Evolutionary conservation across 2,888 invertebrate species (phyloP), one percentile per base, ranked within the genome.

Genomic region (Macroteleia sp.): DNA sequence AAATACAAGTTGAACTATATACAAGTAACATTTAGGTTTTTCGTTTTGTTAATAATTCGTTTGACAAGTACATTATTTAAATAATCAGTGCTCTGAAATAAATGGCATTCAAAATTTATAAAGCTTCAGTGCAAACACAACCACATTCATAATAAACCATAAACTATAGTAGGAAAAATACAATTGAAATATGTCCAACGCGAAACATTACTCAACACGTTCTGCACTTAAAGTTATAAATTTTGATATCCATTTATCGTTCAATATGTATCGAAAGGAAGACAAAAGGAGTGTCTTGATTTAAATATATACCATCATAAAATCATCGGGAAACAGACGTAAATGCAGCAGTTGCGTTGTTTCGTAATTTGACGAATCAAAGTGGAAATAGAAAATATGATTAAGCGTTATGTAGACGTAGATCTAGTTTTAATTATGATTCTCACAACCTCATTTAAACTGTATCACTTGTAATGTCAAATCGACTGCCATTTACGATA

Each of bases 1-100:
- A 56, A 56, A 36, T 56, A 12, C 28, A 44, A 54, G 36, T 56
- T 46, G 44, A 67, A 56, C 56, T 67, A 67, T 67, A 36, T 67
- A 67, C 66, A 67, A 56, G 52, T 52, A 64, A 64, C 16, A 17
- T 32, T 39, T 32, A 9, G 34, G 12, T 36, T 30, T 50, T 41
- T 19, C 20, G 6, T 9, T 28, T 50, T 9, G 17, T 59, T 14
- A 4, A 19, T 44, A 12, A 14, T 57, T 44, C 20, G 12, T 20
- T 20, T 25, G 30, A 30, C 20, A 30, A n/a, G n/a, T n/a, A 2
- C 16, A n/a, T 36, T 39, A 25, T 52, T 36, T 30, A 25, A 39
- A 20, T 36, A 25, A 52, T 52, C 30, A 52, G 52, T 52, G 9
- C 39, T 3, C 14, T 39, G 2, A 39, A 14, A 39, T 16, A 3